These are phyloP conservation scores for Tyrophagus putrescentiae DNA, from an alignment of 1,140 invertebrate genomes.

Conservation along the genomic window DNA sequence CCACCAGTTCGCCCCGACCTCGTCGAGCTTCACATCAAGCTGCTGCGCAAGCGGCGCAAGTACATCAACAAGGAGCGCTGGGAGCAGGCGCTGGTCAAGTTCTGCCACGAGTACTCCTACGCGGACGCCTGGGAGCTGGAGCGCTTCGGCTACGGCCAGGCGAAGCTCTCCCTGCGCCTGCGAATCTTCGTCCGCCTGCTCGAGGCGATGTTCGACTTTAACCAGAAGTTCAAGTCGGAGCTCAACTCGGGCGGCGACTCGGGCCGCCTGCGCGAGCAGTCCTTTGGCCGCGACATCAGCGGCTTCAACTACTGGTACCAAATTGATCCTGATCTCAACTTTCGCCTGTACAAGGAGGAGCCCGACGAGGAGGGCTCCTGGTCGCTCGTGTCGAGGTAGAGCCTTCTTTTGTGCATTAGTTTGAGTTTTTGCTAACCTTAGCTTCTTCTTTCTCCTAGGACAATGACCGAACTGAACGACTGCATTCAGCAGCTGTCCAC, in stretches of 20 bases:
- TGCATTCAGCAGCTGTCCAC: neutral
- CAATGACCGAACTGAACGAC: neutral
- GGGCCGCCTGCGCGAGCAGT: slow-evolving; percentile 60
- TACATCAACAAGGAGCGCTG: slow-evolving; percentile 69
- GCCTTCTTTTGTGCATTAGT: neutral
- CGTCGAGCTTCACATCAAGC: slow-evolving; percentile 69
- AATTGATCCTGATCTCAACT: slow-evolving; percentile 68
- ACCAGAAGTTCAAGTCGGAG: slow-evolving; percentile 80
- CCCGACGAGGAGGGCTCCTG: slow-evolving; percentile 80
- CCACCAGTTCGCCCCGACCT: slow-evolving; percentile 37
- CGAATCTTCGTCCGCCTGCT: slow-evolving; percentile 64
- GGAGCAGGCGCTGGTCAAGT: slow-evolving; percentile 75
- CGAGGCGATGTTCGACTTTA: slow-evolving; percentile 85
- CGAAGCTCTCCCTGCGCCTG: slow-evolving; percentile 68
- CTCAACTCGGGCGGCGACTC: slow-evolving; percentile 61
- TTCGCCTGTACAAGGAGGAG: slow-evolving; percentile 82
- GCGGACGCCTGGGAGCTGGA: slow-evolving; percentile 93
- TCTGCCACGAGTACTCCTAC: slow-evolving; percentile 69
- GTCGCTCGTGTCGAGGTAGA: slow-evolving; percentile 65
- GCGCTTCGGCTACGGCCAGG: slow-evolving; percentile 84
- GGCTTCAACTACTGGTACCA: slow-evolving; percentile 87
- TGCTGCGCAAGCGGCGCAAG: slow-evolving; percentile 65
- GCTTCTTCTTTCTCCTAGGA: neutral
- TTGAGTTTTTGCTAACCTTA: neutral
- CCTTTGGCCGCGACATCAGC: slow-evolving; percentile 71